These are phyloP conservation scores for Brachyistius frenatus DNA, from an alignment of 2,113 vertebrate species.

Conservation along the genomic window DNA sequence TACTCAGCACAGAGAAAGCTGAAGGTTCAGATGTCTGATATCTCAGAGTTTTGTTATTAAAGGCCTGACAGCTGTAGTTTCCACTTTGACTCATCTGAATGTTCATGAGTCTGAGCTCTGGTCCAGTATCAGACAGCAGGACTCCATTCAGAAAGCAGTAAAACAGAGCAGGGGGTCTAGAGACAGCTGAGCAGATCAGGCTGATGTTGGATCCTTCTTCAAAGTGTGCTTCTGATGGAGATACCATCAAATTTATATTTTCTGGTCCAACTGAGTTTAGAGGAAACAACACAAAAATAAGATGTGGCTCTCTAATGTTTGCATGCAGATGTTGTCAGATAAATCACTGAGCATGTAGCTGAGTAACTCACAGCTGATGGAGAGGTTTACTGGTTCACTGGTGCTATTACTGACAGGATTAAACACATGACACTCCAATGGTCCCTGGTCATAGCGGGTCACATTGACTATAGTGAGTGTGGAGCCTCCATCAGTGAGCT, in stretches of 20 bases:
- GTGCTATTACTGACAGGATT: constrained; percentile 27
- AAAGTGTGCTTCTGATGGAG: neutral
- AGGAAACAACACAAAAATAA: neutral
- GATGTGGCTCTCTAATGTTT: neutral
- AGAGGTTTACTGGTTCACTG: constrained; percentile 24
- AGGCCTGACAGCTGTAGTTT: constrained; percentile 71
- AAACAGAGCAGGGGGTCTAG: constrained; percentile 62
- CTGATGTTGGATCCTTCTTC: constrained; percentile 45
- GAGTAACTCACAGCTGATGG: constrained; percentile 49
- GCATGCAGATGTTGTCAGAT: neutral
- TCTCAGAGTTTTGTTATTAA: constrained; percentile 64
- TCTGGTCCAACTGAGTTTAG: constrained; percentile 60
- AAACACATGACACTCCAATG: constrained; percentile 15
- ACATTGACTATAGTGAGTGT: constrained; percentile 61
- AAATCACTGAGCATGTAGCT: neutral
- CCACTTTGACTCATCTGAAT: constrained; percentile 62
- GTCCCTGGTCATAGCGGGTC: constrained; percentile 58
- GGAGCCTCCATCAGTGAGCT: constrained; percentile 46
- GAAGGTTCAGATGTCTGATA: constrained; percentile 42
- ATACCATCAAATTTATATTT: neutral
- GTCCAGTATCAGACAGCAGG: constrained; percentile 11
- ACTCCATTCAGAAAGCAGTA: constrained; percentile 62
- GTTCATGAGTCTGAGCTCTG: constrained; percentile 54
- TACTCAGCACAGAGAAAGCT: constrained; percentile 55
- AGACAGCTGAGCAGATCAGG: constrained; percentile 65